Conservation (phyloP, 2,888 invertebrate genomes). For the Drosophila anomalata region DNA sequence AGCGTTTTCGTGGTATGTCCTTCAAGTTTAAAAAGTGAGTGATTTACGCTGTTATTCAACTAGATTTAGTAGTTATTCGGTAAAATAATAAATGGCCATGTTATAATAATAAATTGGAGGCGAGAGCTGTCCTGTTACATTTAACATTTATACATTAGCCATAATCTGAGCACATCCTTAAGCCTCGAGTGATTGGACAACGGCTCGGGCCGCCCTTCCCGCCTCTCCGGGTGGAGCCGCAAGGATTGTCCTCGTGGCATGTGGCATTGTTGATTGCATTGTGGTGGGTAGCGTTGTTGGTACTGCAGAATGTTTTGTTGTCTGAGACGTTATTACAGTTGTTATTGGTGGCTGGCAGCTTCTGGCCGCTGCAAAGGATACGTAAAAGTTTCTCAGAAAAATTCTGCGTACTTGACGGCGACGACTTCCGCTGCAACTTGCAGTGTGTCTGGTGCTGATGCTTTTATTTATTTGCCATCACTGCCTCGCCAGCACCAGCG, state of each 20-base stretch:
- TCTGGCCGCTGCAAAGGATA: constrained; percentile 68
- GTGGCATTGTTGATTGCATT: constrained; percentile 76
- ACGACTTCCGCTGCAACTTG: constrained; percentile 74
- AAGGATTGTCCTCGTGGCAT: constrained; percentile 58
- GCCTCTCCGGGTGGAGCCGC: neutral
- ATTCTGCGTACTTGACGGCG: constrained; percentile 71
- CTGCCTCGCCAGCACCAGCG: constrained; percentile 14
- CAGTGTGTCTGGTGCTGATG: constrained; percentile 76
- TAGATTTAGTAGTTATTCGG: no score
- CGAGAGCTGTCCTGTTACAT: neutral
- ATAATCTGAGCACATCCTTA: constrained; percentile 42
- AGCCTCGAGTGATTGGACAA: constrained; percentile 69
- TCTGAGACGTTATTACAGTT: constrained; percentile 75
- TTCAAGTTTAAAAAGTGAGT: no score
- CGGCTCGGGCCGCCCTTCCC: constrained; percentile 56
- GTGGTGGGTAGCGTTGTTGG: constrained; percentile 51
- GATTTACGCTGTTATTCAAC: no score
- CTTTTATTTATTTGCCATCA: constrained; percentile 59
- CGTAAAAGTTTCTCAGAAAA: constrained; percentile 72
- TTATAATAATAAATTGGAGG: neutral
- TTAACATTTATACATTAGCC: neutral
- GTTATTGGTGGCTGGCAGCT: constrained; percentile 54
- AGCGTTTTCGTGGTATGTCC: no score
- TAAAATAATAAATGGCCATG: no score
- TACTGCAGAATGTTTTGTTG: constrained; percentile 61